Base-by-base conservation (phyloP, 2,113 vertebrate genomes). In the Labeo rohita region DNA sequence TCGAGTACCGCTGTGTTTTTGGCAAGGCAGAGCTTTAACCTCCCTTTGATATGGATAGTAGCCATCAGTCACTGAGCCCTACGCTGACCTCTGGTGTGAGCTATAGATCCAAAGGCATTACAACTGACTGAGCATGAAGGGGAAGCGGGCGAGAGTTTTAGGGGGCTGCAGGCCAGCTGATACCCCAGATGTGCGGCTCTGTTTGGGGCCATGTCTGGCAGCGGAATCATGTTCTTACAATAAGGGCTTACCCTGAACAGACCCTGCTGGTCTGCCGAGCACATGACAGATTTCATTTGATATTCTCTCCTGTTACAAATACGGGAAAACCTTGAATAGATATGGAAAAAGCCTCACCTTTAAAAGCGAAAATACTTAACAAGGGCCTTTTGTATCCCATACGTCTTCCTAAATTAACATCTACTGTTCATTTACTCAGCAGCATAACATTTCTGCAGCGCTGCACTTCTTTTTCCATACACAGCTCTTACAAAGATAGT, bases 151-250 rank as follows among this genome's bases (percentile, higher is more conserved):
- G 43, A 82, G 81, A 84, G 88, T 84, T 84, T 77, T 77, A 80
- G 16, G 23, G 90, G 91, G 91, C 90, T 88, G 89, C 23, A n/a
- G 84, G 90, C 90, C 92, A 94, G 92, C 89, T 88, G 88, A 89
- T 86, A 84, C 83, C 87, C 90, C 92, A 92, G 90, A 93, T 93
- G 90, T 91, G 88, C 88, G 47, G 85, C 36, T 39, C 82, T 91
- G 91, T 92, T 92, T 92, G 88, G 89, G 83, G 63, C 49, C 63
- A 36, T 70, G 63, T 82, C 80, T 70, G 80, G 15, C 63, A 21
- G 63, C 70, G 63, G 6, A 68, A 70, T 82, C 63, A 70, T 82
- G 80, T 82, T 82, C 63, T 68, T 70, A 82, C 80, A 70, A 82
- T 52, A 70, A 52, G 63, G 43, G 23, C 21, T 79, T 63, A 49